A percentile compares a stretch with the other conserved stretches of the same genome.
phyloP scores from a whole-genome alignment of 2,888 invertebrate species.

The Disparrhopalites patrizii region DNA sequence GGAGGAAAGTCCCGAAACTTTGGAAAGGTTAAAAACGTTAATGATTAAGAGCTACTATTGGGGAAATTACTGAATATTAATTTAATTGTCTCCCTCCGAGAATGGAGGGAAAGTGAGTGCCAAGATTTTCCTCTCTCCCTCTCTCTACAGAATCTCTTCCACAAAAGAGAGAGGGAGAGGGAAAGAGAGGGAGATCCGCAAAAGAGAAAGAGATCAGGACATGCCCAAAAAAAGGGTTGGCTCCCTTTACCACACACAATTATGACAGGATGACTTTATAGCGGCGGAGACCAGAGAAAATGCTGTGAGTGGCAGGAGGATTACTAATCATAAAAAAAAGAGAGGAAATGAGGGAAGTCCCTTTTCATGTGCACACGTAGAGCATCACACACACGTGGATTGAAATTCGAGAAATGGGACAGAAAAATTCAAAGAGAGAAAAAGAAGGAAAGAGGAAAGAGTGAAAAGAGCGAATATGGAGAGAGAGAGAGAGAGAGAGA shows the following conservation, averaged over 20 bases:
- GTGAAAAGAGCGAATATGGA: background rate
- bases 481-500: background rate
- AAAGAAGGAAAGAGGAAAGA: no score
- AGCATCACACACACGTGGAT: background rate
- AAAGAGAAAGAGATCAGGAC: slow-evolving; percentile 1
- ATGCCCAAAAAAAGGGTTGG: background rate
- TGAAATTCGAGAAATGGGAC: no score
- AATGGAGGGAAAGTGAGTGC: no score
- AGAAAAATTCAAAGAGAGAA: no score
- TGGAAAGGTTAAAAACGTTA: background rate
- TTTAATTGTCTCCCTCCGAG: no score
- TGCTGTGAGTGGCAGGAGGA: slow-evolving; percentile 23
- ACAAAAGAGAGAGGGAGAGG: background rate
- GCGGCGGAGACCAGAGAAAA: background rate
- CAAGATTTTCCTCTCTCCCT: no score
- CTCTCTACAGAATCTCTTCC: no score
- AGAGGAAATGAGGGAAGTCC: slow-evolving; percentile 19
- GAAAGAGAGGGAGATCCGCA: background rate
- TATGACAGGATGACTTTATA: slow-evolving; percentile 10
- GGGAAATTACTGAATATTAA: slow-evolving; percentile 7
- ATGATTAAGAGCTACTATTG: background rate
- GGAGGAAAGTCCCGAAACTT: no score
- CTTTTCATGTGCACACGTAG: background rate
- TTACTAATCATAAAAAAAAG: no score
- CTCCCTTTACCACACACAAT: background rate